A percentile compares a stretch with the other conserved stretches of the same genome.
phyloP scores from a whole-genome alignment of 2,113 vertebrate species.

The Saccopteryx leptura region DNA sequence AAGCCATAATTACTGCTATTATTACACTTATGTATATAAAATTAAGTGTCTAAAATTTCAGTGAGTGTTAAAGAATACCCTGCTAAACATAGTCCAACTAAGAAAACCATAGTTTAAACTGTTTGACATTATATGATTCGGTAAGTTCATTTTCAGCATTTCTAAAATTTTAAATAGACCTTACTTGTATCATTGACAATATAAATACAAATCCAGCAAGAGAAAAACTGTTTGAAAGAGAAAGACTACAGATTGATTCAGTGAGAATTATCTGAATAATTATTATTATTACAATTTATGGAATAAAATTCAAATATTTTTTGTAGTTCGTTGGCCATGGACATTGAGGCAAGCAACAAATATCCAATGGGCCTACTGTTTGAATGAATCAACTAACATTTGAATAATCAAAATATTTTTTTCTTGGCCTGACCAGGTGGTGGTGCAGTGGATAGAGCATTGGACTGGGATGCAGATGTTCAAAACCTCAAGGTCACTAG shows the following conservation, averaged over 20 bases:
- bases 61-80: neutral
- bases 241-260: neutral
- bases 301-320: neutral
- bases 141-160: neutral
- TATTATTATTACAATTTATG: neutral
- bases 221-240: neutral
- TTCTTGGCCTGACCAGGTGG: neutral
- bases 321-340: neutral
- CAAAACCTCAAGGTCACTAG: too few relatives aligned
- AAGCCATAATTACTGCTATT: neutral
- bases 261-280: neutral
- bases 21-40: neutral
- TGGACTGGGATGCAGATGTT: too few relatives aligned
- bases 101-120: neutral
- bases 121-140: conserved; percentile 23
- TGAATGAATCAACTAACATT: conserved; percentile 5
- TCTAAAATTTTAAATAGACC: neutral
- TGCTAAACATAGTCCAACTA: neutral
- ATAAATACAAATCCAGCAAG: neutral
- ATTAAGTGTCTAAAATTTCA: neutral
- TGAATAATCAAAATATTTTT: conserved; percentile 40
- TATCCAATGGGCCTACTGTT: neutral
- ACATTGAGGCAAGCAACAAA: neutral
- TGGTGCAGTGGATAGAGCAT: too few relatives aligned
- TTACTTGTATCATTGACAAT: neutral